Base-by-base conservation (phyloP, 2,888 invertebrate genomes). In the Enchytraeus crypticus region DNA sequence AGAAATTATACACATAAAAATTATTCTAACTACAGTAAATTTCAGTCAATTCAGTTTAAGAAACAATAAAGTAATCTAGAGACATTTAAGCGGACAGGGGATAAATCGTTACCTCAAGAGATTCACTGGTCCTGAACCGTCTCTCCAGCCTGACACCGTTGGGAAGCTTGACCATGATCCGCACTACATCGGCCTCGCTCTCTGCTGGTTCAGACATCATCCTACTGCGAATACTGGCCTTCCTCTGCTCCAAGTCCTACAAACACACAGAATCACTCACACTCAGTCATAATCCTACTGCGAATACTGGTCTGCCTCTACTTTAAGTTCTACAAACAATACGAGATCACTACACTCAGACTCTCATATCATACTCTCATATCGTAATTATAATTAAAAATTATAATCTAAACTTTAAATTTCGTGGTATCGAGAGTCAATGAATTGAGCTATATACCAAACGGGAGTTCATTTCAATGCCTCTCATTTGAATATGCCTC, bases 81-180 rank as follows among this genome's bases (percentile, higher is more conserved):
- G n/a, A n/a, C n/a, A n/a, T n/a, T n/a, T n/a, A n/a, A n/a, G n/a
- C n/a, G n/a, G n/a, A n/a, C n/a, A n/a, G n/a, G n/a, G n/a, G n/a
- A n/a, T n/a, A n/a, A n/a, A n/a, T n/a, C n/a, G n/a, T n/a, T n/a
- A n/a, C n/a, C n/a, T n/a, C n/a, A n/a, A n/a, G n/a, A n/a, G n/a
- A n/a, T n/a, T n/a, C n/a, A n/a, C n/a, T n/a, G n/a, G n/a, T n/a
- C 27, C 86, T 83, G 82, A 97, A 97, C 70, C 92, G 84, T 63
- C 96, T 81, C 71, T 92, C 92, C 66, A 96, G 84, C 14, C 95
- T 83, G 64, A 86, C 86, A 55, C 96, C 97, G 74, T 86, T 86
- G 5, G 95, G 96, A 74, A 96, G 84, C 72, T 95, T 92, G 71
- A 97, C 88, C 58, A 93, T 87, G 65, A 97, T 84, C 73, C 87